Evolutionary conservation across 2,888 invertebrate genomes (phyloP).

Genomic region (Drosophila koepferae): DNA sequence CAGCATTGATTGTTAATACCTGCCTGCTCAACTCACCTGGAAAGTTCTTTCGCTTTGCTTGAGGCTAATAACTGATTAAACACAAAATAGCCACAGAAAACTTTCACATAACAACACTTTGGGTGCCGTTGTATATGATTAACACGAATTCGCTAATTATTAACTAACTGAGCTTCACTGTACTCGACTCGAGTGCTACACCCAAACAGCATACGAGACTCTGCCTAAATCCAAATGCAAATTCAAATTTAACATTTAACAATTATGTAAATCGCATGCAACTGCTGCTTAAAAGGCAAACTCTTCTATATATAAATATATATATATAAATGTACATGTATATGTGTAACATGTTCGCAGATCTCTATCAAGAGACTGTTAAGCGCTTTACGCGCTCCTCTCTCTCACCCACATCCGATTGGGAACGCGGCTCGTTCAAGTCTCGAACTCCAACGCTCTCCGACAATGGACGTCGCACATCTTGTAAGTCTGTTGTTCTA

Average conservation of each 20-base stretch:
- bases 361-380: conserved; percentile 83
- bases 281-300: conserved; percentile 13
- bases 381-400: conserved; percentile 83
- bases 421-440: conserved; percentile 75
- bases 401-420: conserved; percentile 82
- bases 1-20: conserved; percentile 12
- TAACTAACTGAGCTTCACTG: conserved; percentile 49
- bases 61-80: conserved; percentile 70
- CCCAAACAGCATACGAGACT: conserved; percentile 32
- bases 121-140: conserved; percentile 58
- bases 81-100: conserved; percentile 36
- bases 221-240: conserved; percentile 20
- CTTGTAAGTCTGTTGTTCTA: conserved; percentile 76
- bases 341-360: conserved; percentile 46
- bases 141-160: conserved; percentile 76
- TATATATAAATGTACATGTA: background rate
- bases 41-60: conserved; percentile 41
- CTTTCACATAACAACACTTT: conserved; percentile 44
- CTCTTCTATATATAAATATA: conserved; percentile 17
- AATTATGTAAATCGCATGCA: conserved; percentile 57
- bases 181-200: conserved; percentile 16
- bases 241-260: conserved; percentile 44
- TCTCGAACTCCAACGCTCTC: conserved; percentile 68
- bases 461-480: conserved; percentile 75
- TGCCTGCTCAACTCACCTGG: conserved; percentile 7